These are phyloP conservation scores for Enteromius viviparus DNA, from an alignment of 2,797 vertebrate genomes.

Conservation along the genomic window DNA sequence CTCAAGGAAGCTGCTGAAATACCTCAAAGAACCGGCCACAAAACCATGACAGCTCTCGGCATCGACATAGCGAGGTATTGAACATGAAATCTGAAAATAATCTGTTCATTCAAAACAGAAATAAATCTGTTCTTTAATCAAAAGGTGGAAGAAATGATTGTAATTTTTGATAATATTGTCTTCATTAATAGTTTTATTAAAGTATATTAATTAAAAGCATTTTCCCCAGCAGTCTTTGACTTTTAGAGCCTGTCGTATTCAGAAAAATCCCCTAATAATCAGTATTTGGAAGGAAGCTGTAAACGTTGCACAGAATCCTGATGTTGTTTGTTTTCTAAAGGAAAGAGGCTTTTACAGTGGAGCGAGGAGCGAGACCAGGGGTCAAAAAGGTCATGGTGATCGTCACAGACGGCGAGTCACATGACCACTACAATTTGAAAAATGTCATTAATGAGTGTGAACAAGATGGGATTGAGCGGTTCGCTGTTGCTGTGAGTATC, in stretches of 20 bases:
- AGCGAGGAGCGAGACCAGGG: conserved; percentile 85
- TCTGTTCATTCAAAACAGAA: neutral
- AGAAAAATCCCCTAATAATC: neutral
- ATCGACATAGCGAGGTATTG: conserved; percentile 88
- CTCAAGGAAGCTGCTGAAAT: conserved; percentile 77
- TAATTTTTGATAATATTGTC: neutral
- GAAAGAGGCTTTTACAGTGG: conserved; percentile 88
- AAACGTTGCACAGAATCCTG: neutral
- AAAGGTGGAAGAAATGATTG: neutral
- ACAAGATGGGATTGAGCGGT: conserved; percentile 87
- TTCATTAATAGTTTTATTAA: neutral
- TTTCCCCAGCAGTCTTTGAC: neutral
- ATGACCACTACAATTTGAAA: conserved; percentile 81
- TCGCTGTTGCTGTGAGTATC: conserved; percentile 92
- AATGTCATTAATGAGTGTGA: conserved; percentile 83
- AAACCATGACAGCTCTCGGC: conserved; percentile 90
- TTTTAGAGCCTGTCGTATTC: neutral
- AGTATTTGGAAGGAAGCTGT: neutral
- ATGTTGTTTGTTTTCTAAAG: conserved; percentile 68
- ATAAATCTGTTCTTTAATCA: too few relatives aligned
- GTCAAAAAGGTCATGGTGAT: conserved; percentile 98
- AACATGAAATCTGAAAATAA: neutral
- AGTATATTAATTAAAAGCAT: neutral
- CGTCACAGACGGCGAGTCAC: conserved; percentile 96
- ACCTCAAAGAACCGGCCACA: conserved; percentile 81